Evolutionary conservation across 2,888 invertebrate species (phyloP), one percentile per base, ranked within the genome.

Genomic region (Argyra leucocephala): DNA sequence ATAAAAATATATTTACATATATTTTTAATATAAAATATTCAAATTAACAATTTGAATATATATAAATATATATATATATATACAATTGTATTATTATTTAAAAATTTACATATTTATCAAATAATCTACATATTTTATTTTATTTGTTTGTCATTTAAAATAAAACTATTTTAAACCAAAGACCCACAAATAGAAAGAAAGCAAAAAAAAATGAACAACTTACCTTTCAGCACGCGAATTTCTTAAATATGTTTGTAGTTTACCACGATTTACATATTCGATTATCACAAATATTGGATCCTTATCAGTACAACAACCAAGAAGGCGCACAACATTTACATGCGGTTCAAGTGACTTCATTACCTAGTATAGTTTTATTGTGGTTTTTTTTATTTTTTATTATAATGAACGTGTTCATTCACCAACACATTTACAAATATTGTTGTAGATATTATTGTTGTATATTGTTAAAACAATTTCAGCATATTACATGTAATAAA

Each of bases 311-410:
- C 95, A 96, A 74, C 93, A 93, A 2, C 92, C 95, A 36, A 95
- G 81, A 23, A 96, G 82, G 48, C 90, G 83, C 0, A 96, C 94
- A 2, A 96, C 93, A 75, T 96, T 95, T 1, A 91, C 89, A 82
- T 96, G 96, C 0, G 89, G 88, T 62, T 93, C 92, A 65, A 96
- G 81, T 75, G 88, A 88, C 81, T 95, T 95, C 94, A 96, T 94
- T 36, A 96, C 93, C 74, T 89, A 82, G 48, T 48, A n/a, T n/a
- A n/a, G n/a, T 48, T 48, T 48, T 48, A 9, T 37, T 37, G 5
- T 37, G 5, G 37, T 37, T 37, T 37, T 37, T 5, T 37, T 37
- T 37, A 9, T 37, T 15, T 37, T 37, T 9, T 37, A 31, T 31
- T 7, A 31, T 31, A 31, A n/a, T n/a, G n/a, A n/a, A n/a, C n/a